Conservation (phyloP, 2,888 invertebrate species). For the Tubulanus polymorphus region DNA sequence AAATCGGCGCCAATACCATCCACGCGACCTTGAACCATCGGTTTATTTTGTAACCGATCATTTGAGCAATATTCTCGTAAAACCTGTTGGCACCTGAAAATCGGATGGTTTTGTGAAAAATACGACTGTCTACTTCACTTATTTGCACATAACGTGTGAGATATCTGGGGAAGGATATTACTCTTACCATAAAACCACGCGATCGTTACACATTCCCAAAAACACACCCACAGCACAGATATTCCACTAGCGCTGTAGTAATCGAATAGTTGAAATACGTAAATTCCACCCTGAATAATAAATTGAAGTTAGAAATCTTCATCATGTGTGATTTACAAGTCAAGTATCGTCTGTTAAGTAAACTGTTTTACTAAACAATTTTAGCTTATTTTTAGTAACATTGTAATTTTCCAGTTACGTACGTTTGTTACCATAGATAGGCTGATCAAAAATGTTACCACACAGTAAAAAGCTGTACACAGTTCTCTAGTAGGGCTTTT, state of each 20-base stretch:
- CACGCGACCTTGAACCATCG: conserved; percentile 44
- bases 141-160: too few relatives aligned
- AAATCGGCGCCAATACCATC: conserved; percentile 46
- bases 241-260: conserved; percentile 95
- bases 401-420: too few relatives aligned
- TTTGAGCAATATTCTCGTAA: conserved; percentile 47
- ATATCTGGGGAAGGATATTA: too few relatives aligned
- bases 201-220: conserved; percentile 94
- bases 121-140: too few relatives aligned
- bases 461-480: conserved; percentile 85
- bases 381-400: too few relatives aligned
- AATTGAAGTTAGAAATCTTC: too few relatives aligned
- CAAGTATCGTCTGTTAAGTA: too few relatives aligned
- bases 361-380: too few relatives aligned
- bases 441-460: conserved; percentile 84
- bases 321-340: too few relatives aligned
- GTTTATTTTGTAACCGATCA: conserved; percentile 46
- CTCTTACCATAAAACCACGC: conserved; percentile 89
- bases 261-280: conserved; percentile 94
- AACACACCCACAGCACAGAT: conserved; percentile 88
- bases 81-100: conserved; percentile 47
- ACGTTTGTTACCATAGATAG: conserved; percentile 60
- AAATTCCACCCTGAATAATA: conserved; percentile 83
- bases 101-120: too few relatives aligned
- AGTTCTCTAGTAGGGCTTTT: conserved; percentile 67